phyloP scores from a whole-genome alignment of 92 coral and sea anemone genomes.

The Siderastrea radians region DNA sequence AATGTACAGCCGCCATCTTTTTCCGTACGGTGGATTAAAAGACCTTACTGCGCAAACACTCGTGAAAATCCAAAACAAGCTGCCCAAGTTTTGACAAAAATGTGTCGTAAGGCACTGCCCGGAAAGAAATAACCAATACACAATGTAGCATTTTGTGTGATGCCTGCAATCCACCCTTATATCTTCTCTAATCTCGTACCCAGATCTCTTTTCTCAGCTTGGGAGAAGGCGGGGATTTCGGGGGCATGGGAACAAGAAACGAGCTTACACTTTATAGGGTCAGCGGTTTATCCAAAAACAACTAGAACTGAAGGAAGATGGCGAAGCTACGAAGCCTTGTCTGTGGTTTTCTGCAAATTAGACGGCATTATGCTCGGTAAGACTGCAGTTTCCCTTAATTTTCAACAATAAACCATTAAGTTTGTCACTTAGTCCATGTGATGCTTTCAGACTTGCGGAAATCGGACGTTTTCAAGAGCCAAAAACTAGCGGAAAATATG shows the following conservation, averaged over 20 bases:
- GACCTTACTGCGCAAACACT: too few relatives aligned
- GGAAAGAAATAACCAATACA: too few relatives aligned
- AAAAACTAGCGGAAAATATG: slow-evolving; percentile 92
- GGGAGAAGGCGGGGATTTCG: neutral
- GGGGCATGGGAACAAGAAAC: neutral
- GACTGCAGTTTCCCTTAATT: neutral
- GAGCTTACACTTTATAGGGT: neutral
- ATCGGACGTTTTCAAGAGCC: slow-evolving; percentile 98
- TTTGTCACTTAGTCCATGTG: neutral
- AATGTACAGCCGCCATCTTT: too few relatives aligned
- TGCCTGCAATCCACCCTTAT: too few relatives aligned
- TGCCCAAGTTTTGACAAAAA: too few relatives aligned
- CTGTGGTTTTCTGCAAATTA: slow-evolving; percentile 60
- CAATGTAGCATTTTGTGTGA: too few relatives aligned
- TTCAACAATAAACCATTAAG: neutral
- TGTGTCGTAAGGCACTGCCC: too few relatives aligned
- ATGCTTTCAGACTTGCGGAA: slow-evolving; percentile 80
- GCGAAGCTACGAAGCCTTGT: slow-evolving; percentile 48
- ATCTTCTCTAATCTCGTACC: too few relatives aligned
- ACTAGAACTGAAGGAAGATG: slow-evolving; percentile 10
- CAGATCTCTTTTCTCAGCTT: too few relatives aligned
- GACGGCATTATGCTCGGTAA: slow-evolving; percentile 74
- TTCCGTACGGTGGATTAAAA: too few relatives aligned
- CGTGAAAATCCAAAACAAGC: too few relatives aligned
- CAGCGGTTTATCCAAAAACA: slow-evolving; percentile 13